Evolutionary conservation across 2,888 invertebrate genomes (phyloP).

Genomic region (Erebia palarica): DNA sequence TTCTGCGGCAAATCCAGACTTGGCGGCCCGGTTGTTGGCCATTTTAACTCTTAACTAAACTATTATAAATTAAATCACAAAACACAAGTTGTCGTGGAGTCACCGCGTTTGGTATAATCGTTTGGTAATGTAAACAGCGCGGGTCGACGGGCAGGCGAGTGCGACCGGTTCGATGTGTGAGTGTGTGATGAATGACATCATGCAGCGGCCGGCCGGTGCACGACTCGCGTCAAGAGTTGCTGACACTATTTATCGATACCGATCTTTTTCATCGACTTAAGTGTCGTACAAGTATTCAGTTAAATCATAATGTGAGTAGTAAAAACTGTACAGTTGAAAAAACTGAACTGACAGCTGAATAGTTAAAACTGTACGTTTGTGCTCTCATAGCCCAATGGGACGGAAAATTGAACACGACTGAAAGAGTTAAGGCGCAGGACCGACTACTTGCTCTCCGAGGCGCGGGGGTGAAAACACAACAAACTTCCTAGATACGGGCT

Average conservation of each 20-base stretch:
- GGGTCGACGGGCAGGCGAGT: slow-evolving; percentile 53
- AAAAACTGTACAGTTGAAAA: neutral
- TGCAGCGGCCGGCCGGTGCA: slow-evolving; percentile 57
- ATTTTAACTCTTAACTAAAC: slow-evolving; percentile 77
- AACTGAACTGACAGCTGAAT: neutral
- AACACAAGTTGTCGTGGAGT: slow-evolving; percentile 67
- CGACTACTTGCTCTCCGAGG: too few species aligned
- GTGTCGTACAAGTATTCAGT: neutral
- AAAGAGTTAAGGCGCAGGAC: too few species aligned
- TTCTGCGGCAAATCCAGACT: slow-evolving; percentile 97
- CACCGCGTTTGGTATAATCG: slow-evolving; percentile 58
- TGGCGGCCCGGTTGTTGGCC: slow-evolving; percentile 92
- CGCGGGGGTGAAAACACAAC: too few species aligned
- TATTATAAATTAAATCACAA: slow-evolving; percentile 73
- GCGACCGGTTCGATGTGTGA: slow-evolving; percentile 66
- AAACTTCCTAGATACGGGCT: too few species aligned
- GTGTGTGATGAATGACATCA: slow-evolving; percentile 81
- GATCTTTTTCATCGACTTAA: neutral
- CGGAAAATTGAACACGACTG: too few species aligned
- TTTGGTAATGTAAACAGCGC: slow-evolving; percentile 70
- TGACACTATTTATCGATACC: neutral
- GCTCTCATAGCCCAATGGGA: too few species aligned
- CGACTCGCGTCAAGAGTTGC: slow-evolving; percentile 40
- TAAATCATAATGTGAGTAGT: too few species aligned
- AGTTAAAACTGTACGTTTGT: too few species aligned